These are phyloP conservation scores for Drosophila simulans DNA, from an alignment of 1,140 invertebrate species.

Conservation along the genomic window DNA sequence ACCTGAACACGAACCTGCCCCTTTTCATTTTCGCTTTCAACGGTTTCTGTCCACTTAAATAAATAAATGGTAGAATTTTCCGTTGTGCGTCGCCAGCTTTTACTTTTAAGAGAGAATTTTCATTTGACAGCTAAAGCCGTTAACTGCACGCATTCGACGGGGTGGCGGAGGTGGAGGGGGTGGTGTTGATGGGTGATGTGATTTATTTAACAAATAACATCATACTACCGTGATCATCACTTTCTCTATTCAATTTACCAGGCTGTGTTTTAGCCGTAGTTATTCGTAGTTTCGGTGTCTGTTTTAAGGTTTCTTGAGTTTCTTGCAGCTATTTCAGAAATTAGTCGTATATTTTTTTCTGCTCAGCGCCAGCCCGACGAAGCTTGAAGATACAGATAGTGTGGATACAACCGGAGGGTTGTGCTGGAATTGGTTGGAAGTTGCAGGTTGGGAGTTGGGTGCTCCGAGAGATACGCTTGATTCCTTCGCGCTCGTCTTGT, in stretches of 20 bases:
- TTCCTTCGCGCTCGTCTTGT: slow-evolving; percentile 73
- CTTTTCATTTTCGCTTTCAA: slow-evolving; percentile 32
- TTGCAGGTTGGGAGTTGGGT: slow-evolving; percentile 19
- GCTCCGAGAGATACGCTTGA: slow-evolving; percentile 69
- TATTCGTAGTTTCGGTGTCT: slow-evolving; percentile 33
- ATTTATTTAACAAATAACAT: slow-evolving; percentile 74
- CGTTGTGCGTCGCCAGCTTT: slow-evolving; percentile 17
- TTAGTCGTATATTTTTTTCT: slow-evolving; percentile 61
- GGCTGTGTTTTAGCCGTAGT: slow-evolving; percentile 54
- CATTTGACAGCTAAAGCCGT: slow-evolving; percentile 21
- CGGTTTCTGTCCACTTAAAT: slow-evolving; percentile 15
- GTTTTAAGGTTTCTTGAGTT: slow-evolving; percentile 40
- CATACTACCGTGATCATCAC: slow-evolving; percentile 70
- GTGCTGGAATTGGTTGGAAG: slow-evolving; percentile 8
- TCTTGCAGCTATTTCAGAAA: slow-evolving; percentile 67
- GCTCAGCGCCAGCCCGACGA: slow-evolving; percentile 23
- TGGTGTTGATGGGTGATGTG: slow-evolving; percentile 46
- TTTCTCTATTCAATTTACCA: slow-evolving; percentile 71
- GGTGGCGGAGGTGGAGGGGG: slow-evolving; percentile 7
- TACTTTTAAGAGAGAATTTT: slow-evolving; percentile 51
- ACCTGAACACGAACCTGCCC: slow-evolving; percentile 2
- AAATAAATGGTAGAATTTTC: slow-evolving; percentile 22
- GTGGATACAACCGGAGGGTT: slow-evolving; percentile 48
- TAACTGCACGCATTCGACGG: slow-evolving; percentile 15
- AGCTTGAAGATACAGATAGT: slow-evolving; percentile 71